Evolutionary conservation across 2,888 invertebrate genomes (phyloP), one percentile per base, ranked within the genome.

Genomic region (Meiosimyza decipiens): DNA sequence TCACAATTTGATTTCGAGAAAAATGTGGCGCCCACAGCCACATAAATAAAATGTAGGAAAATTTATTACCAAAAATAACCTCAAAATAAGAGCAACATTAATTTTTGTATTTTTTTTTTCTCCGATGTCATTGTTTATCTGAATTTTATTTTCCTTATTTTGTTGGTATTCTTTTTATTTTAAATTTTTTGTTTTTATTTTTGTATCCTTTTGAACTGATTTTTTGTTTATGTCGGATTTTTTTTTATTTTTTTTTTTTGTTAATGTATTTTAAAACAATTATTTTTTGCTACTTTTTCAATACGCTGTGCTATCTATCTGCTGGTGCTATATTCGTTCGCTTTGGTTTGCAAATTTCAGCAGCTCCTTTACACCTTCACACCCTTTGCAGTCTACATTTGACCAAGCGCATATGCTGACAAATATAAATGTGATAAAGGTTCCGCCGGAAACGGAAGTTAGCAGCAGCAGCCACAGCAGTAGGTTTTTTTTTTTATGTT

Each of bases 381-480:
- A 6, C 63, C 63, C 18, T 40, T 40, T 40, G 40, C 49, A 13
- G 47, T 63, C 50, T 40, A 40, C 40, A 40, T 40, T 40, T 40
- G 40, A 40, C 40, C 50, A 15, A 40, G 51, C 64, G 64, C 64
- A 64, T 64, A 22, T 64, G 64, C 64, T 64, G 64, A 64, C 64
- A 51, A 18, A 51, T 64, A 64, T 50, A 64, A 64, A 64, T 64
- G 64, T 64, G 64, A 64, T 51, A 51, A 50, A 51, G 64, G 64
- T 64, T 64, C 15, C 22, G 22, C 50, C 50, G 64, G 64, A 64
- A 51, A 51, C 50, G 64, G 64, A 63, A 28, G 64, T 18, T 15
- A 64, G 51, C 64, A 64, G 64, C 51, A 64, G 51, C 51, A 64
- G 33, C 64, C 51, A 50, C 51, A 64, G 51, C 51, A 64, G 64